Evolutionary conservation across 2,888 invertebrate genomes (phyloP), one percentile per base, ranked within the genome.

Genomic region (Rhopalosiphum nymphaeae): DNA sequence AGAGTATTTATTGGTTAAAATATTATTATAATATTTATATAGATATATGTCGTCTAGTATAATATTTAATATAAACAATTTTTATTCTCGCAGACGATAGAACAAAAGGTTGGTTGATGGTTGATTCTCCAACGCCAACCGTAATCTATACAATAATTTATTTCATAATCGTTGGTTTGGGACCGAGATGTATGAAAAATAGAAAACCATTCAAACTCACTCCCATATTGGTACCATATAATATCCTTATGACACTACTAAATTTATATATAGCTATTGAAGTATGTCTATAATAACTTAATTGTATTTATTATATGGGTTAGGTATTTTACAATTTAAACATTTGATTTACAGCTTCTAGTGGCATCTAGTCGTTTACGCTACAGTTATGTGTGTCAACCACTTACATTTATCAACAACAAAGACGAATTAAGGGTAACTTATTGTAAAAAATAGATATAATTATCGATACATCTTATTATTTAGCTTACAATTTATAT

Each of bases 361-460:
- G 97, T 97, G 42, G 97, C 98, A 5, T 97, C 98, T 9, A 97
- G 97, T 94, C 97, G 97, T 95, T 96, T 98, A 94, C 96, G 97
- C 95, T 99, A 99, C 96, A 98, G 98, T 96, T 98, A 98, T 95
- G 97, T 98, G 44, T 99, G 99, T 95, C 98, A 98, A 96, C 98
- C 98, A 3, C 98, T 98, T 95, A 97, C 97, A 95, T 97, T 97
- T 95, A 97, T 97, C 89, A 97, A 97, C 95, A 97, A 98, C 95
- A 97, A 97, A 0, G 97, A 98, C 95, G 98, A 98, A 96, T 95
- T 98, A 94, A 97, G 98, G 97, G 98, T 98, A 96, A 86, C 46
- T 91, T 7, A 85, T 67, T 67, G 5, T 36, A 36, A 67, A 67
- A n/a, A n/a, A 67, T 67, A 36, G 16, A 56, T 53, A 16, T 11